Base-by-base conservation (phyloP, 2,888 invertebrate genomes). In the Disparrhopalites patrizii region DNA sequence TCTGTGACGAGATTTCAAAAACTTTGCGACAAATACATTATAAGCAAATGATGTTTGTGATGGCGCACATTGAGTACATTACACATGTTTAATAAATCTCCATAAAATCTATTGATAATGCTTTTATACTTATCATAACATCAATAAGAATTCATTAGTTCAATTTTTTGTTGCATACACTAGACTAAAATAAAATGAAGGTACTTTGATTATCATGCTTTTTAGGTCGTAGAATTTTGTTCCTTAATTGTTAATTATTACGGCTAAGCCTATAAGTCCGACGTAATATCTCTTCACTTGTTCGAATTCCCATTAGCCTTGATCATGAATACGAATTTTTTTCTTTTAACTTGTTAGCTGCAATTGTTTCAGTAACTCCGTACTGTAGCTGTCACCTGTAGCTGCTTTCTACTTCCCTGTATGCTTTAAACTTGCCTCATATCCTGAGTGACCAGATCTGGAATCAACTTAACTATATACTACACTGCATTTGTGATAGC, bases 151-250 rank as follows among this genome's bases (percentile, higher is more conserved):
- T n/a, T n/a, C n/a, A n/a, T n/a, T n/a, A n/a, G n/a, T n/a, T n/a
- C n/a, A n/a, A n/a, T n/a, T n/a, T n/a, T n/a, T n/a, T 36, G 18
- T 18, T 40, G 40, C 13, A 40, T 40, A 18, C 40, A 7, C n/a
- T n/a, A n/a, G n/a, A n/a, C n/a, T n/a, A n/a, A n/a, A n/a, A n/a
- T n/a, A n/a, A n/a, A n/a, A n/a, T 40, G 40, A 40, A 40, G 40
- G 40, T 40, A 40, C 40, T 40, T 40, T 40, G 40, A 40, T 40
- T 40, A 40, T 40, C 40, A 40, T 40, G 18, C n/a, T n/a, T n/a
- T 40, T 18, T 15, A 40, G 18, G n/a, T 40, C 3, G 40, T 4
- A 18, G 18, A 7, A 40, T 40, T 10, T 33, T 10, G 8, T 10
- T 7, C 36, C 15, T 10, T 15, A 7, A 33, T 10, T 33, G 7